phyloP scores from a whole-genome alignment of 2,888 invertebrate species.

The Caradrina clavipalpis region DNA sequence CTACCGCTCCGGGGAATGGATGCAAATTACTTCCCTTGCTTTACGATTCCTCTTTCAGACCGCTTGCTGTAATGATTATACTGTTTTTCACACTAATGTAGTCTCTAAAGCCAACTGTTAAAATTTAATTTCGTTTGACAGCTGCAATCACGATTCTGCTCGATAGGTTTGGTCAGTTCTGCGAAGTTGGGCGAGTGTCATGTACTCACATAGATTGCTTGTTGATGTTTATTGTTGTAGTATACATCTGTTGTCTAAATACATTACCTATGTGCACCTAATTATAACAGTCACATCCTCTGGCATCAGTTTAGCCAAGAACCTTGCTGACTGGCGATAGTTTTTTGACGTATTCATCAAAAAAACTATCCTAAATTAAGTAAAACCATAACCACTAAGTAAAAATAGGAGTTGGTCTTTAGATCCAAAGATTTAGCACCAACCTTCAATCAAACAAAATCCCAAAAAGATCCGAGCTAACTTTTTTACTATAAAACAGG shows the following conservation, averaged over 20 bases:
- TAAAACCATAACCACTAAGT: no score
- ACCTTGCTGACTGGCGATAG: background rate
- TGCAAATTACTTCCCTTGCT: slow-evolving; percentile 87
- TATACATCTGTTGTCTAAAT: slow-evolving; percentile 1
- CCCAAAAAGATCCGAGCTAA: slow-evolving; percentile 21
- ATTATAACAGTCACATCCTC: background rate
- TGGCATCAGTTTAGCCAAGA: background rate
- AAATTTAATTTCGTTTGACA: slow-evolving; percentile 59
- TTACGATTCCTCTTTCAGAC: slow-evolving; percentile 82
- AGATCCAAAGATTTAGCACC: background rate
- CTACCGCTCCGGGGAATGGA: slow-evolving; percentile 71
- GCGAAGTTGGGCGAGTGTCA: slow-evolving; percentile 65
- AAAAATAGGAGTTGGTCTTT: background rate
- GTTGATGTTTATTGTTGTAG: slow-evolving; percentile 12
- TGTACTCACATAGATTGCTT: slow-evolving; percentile 56
- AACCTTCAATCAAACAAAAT: slow-evolving; percentile 12
- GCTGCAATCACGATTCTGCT: slow-evolving; percentile 28
- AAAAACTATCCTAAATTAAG: background rate
- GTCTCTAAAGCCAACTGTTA: slow-evolving; percentile 59
- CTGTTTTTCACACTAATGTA: slow-evolving; percentile 58
- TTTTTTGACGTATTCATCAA: background rate
- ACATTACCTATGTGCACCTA: background rate
- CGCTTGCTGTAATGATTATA: slow-evolving; percentile 69
- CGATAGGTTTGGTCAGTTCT: slow-evolving; percentile 59
- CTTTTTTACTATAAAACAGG: slow-evolving; percentile 36